Evolutionary conservation across 2,797 vertebrate genomes (phyloP).

Genomic region (Oophaga sylvatica): DNA sequence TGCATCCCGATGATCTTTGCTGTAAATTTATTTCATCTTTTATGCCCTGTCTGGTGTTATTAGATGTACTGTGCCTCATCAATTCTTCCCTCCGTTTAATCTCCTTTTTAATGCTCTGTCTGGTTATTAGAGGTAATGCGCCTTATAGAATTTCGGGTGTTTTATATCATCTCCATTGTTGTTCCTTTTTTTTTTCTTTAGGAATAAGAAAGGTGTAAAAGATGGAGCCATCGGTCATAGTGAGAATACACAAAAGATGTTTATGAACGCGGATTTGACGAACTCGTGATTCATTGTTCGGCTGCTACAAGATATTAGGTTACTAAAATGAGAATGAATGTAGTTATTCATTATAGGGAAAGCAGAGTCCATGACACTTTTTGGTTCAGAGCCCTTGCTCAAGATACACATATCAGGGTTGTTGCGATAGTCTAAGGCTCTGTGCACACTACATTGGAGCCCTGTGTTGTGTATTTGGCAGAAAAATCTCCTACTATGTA

Average conservation of each 20-base stretch:
- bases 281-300: not conserved
- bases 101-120: conserved; percentile 44
- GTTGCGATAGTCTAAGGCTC: no score
- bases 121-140: conserved; percentile 29
- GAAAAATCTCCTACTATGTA: no score
- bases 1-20: conserved; percentile 45
- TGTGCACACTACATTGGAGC: no score
- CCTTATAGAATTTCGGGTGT: conserved; percentile 19
- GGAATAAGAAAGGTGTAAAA: not conserved
- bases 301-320: not conserved
- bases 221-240: not conserved
- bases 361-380: not conserved
- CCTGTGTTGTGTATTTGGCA: no score
- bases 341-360: not conserved
- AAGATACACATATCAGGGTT: no score
- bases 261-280: not conserved
- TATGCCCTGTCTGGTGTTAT: conserved; percentile 47
- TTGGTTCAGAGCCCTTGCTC: not conserved
- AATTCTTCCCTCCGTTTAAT: conserved; percentile 26
- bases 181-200: not conserved
- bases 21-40: conserved; percentile 39
- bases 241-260: not conserved
- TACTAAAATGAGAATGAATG: not conserved
- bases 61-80: conserved; percentile 41
- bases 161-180: conserved; percentile 19